These are phyloP conservation scores for Unio pictorum DNA, from an alignment of 2,888 invertebrate genomes.

Conservation along the genomic window DNA sequence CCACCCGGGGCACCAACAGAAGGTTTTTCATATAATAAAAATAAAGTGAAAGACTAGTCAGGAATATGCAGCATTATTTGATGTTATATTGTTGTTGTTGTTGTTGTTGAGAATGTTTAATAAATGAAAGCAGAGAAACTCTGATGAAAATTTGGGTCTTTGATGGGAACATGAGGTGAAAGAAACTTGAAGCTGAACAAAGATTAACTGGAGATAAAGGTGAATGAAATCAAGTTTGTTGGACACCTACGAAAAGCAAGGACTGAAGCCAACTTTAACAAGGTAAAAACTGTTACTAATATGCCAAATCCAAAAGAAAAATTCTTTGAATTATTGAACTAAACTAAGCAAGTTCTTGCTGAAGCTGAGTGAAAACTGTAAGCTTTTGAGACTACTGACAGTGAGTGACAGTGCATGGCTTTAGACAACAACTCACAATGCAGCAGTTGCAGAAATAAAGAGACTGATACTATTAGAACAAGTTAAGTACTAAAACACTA, in stretches of 20 bases:
- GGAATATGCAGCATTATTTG: slow-evolving; percentile 27
- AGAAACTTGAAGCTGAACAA: slow-evolving; percentile 16
- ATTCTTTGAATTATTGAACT: slow-evolving; percentile 37
- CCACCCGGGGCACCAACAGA: slow-evolving; percentile 8
- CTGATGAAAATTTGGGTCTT: slow-evolving; percentile 20
- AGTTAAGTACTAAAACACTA: slow-evolving; percentile 15
- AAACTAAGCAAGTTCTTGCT: slow-evolving; percentile 37
- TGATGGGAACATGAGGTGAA: slow-evolving; percentile 23
- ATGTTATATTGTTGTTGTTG: slow-evolving; percentile 34
- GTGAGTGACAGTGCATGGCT: background rate
- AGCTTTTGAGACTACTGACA: slow-evolving; percentile 25
- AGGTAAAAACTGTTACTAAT: slow-evolving; percentile 27
- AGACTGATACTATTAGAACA: slow-evolving; percentile 5
- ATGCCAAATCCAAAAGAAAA: slow-evolving; percentile 38
- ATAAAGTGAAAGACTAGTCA: slow-evolving; percentile 30
- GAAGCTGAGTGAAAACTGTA: slow-evolving; percentile 28
- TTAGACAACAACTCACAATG: slow-evolving; percentile 1
- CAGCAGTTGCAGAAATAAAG: background rate
- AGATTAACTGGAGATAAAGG: slow-evolving; percentile 24
- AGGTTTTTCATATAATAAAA: slow-evolving; percentile 28
- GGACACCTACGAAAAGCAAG: slow-evolving; percentile 19
- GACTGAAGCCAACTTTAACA: slow-evolving; percentile 29
- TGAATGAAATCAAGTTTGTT: slow-evolving; percentile 23
- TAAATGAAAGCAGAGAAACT: slow-evolving; percentile 19
- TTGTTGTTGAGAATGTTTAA: slow-evolving; percentile 23